Evolutionary conservation across 2,888 invertebrate species (phyloP).

Genomic region (Nemapogon koenigi): DNA sequence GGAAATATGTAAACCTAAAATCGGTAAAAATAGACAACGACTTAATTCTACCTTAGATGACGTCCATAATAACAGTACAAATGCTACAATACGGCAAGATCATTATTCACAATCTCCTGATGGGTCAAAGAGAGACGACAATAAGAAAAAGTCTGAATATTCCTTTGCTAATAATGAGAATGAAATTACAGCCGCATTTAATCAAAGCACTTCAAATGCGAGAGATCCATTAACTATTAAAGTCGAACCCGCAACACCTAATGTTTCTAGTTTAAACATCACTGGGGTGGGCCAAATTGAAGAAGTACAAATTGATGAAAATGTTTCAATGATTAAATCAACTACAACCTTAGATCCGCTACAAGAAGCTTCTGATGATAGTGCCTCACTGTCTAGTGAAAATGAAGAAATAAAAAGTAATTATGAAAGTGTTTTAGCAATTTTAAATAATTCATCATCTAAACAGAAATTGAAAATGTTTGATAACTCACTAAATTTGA

Average conservation of each 20-base stretch:
- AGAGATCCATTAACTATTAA: constrained; percentile 40
- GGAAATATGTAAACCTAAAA: constrained; percentile 23
- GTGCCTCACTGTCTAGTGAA: constrained; percentile 27
- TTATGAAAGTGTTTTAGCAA: constrained; percentile 39
- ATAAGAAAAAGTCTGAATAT: constrained; percentile 24
- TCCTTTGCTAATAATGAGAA: constrained; percentile 33
- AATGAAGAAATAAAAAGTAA: constrained; percentile 42
- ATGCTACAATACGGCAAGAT: no score
- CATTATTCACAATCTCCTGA: no score
- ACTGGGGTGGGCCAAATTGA: constrained; percentile 28
- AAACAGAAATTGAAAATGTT: constrained; percentile 22
- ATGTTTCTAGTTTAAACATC: constrained; percentile 30
- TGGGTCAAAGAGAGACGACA: constrained; percentile 22
- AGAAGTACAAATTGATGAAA: constrained; percentile 29
- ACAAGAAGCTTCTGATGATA: constrained; percentile 21
- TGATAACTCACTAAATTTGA: constrained; percentile 36
- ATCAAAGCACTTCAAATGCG: constrained; percentile 22
- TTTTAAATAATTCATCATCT: constrained; percentile 30
- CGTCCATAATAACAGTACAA: no score
- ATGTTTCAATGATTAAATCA: constrained; percentile 26
- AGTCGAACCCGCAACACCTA: constrained; percentile 39
- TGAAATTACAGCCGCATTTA: constrained; percentile 33
- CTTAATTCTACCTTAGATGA: not conserved
- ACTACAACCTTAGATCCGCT: constrained; percentile 31
- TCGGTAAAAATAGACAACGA: constrained; percentile 23